These are phyloP conservation scores for Drosophila melanica DNA, from an alignment of 1,140 invertebrate genomes.

Conservation along the genomic window DNA sequence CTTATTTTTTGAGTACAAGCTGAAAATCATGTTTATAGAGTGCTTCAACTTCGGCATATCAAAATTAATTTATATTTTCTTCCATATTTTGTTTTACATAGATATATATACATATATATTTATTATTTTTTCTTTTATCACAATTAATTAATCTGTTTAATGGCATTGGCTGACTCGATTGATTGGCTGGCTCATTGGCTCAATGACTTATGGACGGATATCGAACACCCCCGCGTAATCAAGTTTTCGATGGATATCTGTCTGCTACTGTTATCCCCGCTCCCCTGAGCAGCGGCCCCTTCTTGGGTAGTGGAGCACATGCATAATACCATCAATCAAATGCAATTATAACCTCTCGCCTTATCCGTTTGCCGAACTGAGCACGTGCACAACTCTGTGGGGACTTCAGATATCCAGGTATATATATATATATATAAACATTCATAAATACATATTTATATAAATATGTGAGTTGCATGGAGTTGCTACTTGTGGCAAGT, in stretches of 20 bases:
- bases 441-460: neutral
- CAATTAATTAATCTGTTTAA: slow-evolving; percentile 78
- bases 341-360: slow-evolving; percentile 65
- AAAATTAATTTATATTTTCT: slow-evolving; percentile 6
- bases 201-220: neutral
- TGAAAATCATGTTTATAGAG: neutral
- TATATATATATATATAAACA: neutral
- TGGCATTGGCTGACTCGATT: slow-evolving; percentile 58
- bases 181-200: slow-evolving; percentile 46
- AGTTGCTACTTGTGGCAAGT: slow-evolving; percentile 1
- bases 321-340: slow-evolving; percentile 78
- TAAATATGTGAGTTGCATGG: neutral
- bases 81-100: slow-evolving; percentile 12
- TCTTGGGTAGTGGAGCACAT: slow-evolving; percentile 39
- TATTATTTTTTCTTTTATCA: slow-evolving; percentile 56
- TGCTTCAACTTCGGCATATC: neutral
- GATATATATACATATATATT: slow-evolving; percentile 36
- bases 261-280: neutral
- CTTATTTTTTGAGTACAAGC: too few relatives aligned
- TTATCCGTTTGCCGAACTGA: slow-evolving; percentile 10
- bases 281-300: neutral
- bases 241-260: slow-evolving; percentile 11
- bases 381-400: slow-evolving; percentile 8
- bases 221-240: too few relatives aligned
- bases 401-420: neutral